Base-by-base conservation (phyloP, 1,140 invertebrate genomes). In the Dufourea novaeangliae region DNA sequence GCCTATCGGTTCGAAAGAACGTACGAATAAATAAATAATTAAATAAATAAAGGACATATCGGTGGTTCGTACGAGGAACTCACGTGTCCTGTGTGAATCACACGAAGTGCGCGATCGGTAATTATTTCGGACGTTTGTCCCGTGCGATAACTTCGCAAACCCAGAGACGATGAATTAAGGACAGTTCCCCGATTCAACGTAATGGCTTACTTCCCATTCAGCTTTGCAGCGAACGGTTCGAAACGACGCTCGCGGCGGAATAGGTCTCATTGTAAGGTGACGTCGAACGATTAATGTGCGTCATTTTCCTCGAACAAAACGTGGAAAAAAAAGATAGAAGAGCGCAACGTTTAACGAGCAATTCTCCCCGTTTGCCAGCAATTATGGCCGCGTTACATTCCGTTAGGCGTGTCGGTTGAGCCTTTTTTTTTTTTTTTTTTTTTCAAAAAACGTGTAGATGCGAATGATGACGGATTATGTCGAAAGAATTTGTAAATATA, bases 171-270 rank as follows among this genome's bases (percentile, higher is more conserved):
- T 67, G 68, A 84, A 84, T 83, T 76, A 74, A 78, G 81, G 82
- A 83, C 82, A 83, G 77, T 83, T 84, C 83, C 82, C 81, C 72
- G 81, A 76, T 29, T 83, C 82, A 72, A 79, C 77, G 82, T 83
- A 83, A 84, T 83, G 67, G 69, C 77, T 81, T 62, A 83, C 82
- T 83, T 83, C 81, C 82, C 77, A 83, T 83, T 84, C 71, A 71
- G 17, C 71, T 79, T 63, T 79, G 81, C 17, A 75, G 76, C 66
- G n/a, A n/a, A n/a, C 39, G 68, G 71, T 82, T 82, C 72, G 72
- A 76, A 62, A 39, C 50, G 69, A 32, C 56, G 62, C 11, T 64
- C 57, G 56, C 52, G 67, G 78, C 22, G 46, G 72, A 80, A 78
- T 61, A 52, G 79, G 41, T 77, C 67, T 70, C 52, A 54, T 73